A percentile compares a stretch with the other conserved stretches of the same genome.
phyloP scores from a whole-genome alignment of 2,113 vertebrate genomes.

The Ceyx melanurus region DNA sequence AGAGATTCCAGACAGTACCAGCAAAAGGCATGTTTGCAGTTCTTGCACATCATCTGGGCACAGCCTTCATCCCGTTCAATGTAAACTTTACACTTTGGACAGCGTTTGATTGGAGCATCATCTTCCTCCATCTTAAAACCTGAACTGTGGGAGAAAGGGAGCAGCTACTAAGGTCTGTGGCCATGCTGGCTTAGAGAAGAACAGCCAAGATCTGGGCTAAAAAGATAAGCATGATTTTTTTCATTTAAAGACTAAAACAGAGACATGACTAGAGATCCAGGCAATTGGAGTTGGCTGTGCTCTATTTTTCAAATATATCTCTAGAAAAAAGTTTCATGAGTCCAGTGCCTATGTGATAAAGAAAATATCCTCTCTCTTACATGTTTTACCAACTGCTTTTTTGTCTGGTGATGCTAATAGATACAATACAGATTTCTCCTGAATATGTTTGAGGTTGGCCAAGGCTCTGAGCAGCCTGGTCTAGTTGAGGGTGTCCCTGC shows the following conservation, averaged over 20 bases:
- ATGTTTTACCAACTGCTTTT: background rate
- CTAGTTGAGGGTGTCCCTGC: no score
- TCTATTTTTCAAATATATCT: background rate
- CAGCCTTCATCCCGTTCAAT: slow-evolving; percentile 98
- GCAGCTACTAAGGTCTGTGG: background rate
- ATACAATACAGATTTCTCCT: background rate
- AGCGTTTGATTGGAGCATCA: slow-evolving; percentile 94
- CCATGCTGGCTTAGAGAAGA: background rate
- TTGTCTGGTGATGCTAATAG: background rate
- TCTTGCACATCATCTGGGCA: slow-evolving; percentile 99
- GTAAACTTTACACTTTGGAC: slow-evolving; percentile 98
- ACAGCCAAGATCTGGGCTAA: background rate
- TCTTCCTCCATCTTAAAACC: slow-evolving; percentile 90
- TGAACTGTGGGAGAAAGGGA: slow-evolving; percentile 74
- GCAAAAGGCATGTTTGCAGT: slow-evolving; percentile 98
- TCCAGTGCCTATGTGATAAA: background rate
- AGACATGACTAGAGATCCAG: background rate
- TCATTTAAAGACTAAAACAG: background rate
- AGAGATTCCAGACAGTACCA: slow-evolving; percentile 99
- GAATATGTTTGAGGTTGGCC: background rate
- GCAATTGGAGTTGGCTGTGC: background rate
- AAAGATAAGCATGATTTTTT: background rate
- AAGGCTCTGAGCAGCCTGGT: no score
- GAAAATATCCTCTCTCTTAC: no score
- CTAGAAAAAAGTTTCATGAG: background rate